Percentiles rank a stretch among this genome's conserved stretches.
Conservation (phyloP, 2,888 invertebrate species). For the Pedicia rivosa region DNA sequence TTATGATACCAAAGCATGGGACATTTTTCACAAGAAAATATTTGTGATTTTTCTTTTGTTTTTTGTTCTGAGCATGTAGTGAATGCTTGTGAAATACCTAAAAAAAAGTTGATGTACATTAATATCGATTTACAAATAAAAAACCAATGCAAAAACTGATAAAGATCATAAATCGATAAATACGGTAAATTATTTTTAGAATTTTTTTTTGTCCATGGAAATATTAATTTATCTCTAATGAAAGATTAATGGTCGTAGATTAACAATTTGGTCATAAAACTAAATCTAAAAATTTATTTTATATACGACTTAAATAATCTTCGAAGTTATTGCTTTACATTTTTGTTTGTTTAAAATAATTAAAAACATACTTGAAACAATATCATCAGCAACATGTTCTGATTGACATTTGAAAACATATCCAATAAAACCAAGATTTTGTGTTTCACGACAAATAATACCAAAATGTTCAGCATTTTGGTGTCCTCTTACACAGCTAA, state of each 20-base stretch:
- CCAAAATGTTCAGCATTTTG: conserved; percentile 76
- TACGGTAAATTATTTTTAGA: too few relatives aligned
- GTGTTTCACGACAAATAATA: conserved; percentile 71
- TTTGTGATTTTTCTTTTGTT: conserved; percentile 46
- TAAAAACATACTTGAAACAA: conserved; percentile 35
- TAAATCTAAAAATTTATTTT: too few relatives aligned
- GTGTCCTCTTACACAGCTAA: conserved; percentile 72
- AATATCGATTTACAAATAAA: too few relatives aligned
- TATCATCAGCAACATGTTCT: conserved; percentile 62
- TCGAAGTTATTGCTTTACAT: too few relatives aligned
- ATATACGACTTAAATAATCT: too few relatives aligned
- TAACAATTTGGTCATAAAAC: too few relatives aligned
- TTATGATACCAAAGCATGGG: conserved; percentile 93
- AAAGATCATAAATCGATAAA: too few relatives aligned
- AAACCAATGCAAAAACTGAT: too few relatives aligned
- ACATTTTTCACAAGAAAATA: conserved; percentile 81
- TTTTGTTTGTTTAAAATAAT: conserved; percentile 3
- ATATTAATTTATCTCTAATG: too few relatives aligned
- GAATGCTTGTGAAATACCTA: conserved; percentile 32
- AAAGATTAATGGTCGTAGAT: too few relatives aligned
- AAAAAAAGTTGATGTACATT: too few relatives aligned
- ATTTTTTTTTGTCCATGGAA: too few relatives aligned
- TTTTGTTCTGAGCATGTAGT: conserved; percentile 30
- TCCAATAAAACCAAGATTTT: conserved; percentile 52
- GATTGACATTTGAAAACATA: conserved; percentile 85